Base-by-base conservation (phyloP, 2,113 vertebrate species). In the Bucco capensis region DNA sequence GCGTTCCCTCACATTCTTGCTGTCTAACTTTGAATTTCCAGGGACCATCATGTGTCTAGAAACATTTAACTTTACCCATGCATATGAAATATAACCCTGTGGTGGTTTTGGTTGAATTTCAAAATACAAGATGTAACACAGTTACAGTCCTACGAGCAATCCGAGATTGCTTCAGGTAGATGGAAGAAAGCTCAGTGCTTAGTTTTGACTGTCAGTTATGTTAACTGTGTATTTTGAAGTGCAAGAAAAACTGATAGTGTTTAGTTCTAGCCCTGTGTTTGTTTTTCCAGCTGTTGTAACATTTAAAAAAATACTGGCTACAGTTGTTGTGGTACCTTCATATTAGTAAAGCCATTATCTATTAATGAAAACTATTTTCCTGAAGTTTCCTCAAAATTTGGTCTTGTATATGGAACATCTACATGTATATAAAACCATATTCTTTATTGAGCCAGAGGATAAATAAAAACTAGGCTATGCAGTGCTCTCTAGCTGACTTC, bases 71-170 rank as follows among this genome's bases (percentile, higher is more conserved):
- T 94, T 82, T 86, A 83, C 73, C 76, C 51, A 49, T 80, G 92
- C 40, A 7, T 60, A 83, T 91, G 95, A 96, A 97, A 96, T 46
- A 30, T 86, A 89, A 95, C 78, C 71, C 89, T 84, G 65, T 83
- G 46, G 86, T 97, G 95, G 96, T 96, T 97, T 97, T 96, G 96
- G 89, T 94, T 93, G 81, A 74, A 65, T 92, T 95, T 95, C 92
- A 95, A 83, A 93, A 82, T 70, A 75, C 30, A 70, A 78, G 94
- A 72, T 83, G 30, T 91, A 73, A 50, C 62, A 94, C 75, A 96
- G 25, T 93, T 84, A 64, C 31, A 73, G 85, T 75, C 57, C 86
- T 96, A 67, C 62, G 69, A 94, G 72, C 0, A 1, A 74, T 66
- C 57, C 0, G 19, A 81, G 88, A 91, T 95, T 13, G 16, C 75